Percentiles rank a stretch among this genome's conserved stretches.
Evolutionary conservation across 2,797 vertebrate species (phyloP).

Genomic region (Channa striata): DNA sequence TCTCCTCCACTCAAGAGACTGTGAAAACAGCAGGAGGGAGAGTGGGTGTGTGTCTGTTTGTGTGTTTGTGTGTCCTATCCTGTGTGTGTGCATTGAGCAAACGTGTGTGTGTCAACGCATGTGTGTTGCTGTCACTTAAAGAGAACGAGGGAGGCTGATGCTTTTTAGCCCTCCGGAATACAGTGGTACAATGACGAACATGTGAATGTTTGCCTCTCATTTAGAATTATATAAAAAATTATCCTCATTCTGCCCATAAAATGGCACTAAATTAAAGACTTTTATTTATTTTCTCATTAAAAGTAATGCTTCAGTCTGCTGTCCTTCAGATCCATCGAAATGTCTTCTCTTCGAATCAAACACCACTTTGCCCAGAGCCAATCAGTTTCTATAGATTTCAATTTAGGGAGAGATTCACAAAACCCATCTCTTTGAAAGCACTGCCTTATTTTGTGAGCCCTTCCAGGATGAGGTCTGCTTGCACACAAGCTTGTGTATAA

Average conservation of each 20-base stretch:
- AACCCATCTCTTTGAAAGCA: slow-evolving; percentile 66
- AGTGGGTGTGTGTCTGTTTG: slow-evolving; percentile 19
- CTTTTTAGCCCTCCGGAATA: slow-evolving; percentile 68
- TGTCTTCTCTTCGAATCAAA: slow-evolving; percentile 71
- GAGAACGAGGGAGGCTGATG: slow-evolving; percentile 61
- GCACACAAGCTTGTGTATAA: slow-evolving; percentile 57
- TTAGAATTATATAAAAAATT: slow-evolving; percentile 51
- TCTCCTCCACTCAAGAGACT: slow-evolving; percentile 78
- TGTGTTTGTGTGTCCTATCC: slow-evolving; percentile 55
- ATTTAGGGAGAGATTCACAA: slow-evolving; percentile 66
- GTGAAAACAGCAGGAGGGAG: slow-evolving; percentile 74
- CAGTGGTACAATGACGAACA: slow-evolving; percentile 62
- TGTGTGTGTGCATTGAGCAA: slow-evolving; percentile 36
- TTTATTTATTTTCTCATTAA: slow-evolving; percentile 71
- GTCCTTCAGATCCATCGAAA: slow-evolving; percentile 67
- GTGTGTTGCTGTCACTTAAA: slow-evolving; percentile 70
- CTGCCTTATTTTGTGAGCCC: slow-evolving; percentile 69
- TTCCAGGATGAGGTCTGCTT: slow-evolving; percentile 64
- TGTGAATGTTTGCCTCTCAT: slow-evolving; percentile 69
- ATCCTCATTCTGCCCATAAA: slow-evolving; percentile 58
- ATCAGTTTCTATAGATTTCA: slow-evolving; percentile 69
- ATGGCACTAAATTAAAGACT: slow-evolving; percentile 69
- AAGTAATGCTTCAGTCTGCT: slow-evolving; percentile 51
- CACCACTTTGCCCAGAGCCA: slow-evolving; percentile 60
- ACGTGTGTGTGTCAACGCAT: slow-evolving; percentile 54